Base-by-base conservation (phyloP, 2,797 vertebrate species). In the Acestrorhynchus altus region DNA sequence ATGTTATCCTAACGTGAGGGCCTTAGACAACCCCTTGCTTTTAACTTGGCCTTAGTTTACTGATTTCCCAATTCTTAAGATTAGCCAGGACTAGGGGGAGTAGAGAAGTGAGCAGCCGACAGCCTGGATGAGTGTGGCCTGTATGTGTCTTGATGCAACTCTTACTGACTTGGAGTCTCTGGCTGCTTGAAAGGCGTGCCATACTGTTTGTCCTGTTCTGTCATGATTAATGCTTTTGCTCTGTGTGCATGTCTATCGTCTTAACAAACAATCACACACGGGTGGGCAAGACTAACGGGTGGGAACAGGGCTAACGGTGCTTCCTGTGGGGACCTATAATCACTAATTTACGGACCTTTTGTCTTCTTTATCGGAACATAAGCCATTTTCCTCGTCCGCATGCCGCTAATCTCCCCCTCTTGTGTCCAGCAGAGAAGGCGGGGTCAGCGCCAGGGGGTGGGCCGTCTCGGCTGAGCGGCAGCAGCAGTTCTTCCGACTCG, bases 401-500 rank as follows among this genome's bases (percentile, higher is more conserved):
- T 71, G 9, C 22, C 35, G n/a, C 67, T 81, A 73, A 73, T 71
- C 78, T 57, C 71, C 64, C 47, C 76, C 20, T 74, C 47, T 66
- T 84, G 72, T 82, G 76, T 72, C 82, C 86, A 0, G 0, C 91
- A 98, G 97, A 98, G 85, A 98, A 97, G 84, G 92, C 95, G 0
- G 89, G 96, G 54, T 93, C 95, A 0, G 88, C 92, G 0, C 91
- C 94, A 1, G 92, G 95, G 0, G 97, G 97, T n/a, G 96, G 96
- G 16, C 95, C 97, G 0, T 96, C 96, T 31, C 92, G 96, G 54
- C 94, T 99, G 89, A 99, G 96, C 90, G 98, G 96, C 91, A 96
- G 94, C 93, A 95, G 94, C 84, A 94, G 93, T 85, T 98, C 96
- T 74, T 99, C 97, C 0, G 95, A 95, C 83, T 97, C 96, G 0